phyloP scores from a whole-genome alignment of 2,113 vertebrate genomes.

The Ascaphus truei region DNA sequence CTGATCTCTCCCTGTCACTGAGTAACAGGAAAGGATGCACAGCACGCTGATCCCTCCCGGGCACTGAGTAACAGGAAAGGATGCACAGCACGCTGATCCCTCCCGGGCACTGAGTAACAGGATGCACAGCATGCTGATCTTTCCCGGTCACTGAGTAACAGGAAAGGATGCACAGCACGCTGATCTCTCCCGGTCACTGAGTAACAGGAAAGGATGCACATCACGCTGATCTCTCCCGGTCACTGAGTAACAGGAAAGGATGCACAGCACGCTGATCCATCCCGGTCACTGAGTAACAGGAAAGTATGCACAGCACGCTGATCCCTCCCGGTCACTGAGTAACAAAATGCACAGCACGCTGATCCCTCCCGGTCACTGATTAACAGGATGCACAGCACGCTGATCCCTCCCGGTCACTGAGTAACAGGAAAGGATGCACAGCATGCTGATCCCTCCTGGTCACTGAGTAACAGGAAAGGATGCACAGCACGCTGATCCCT shows the following conservation, averaged over 20 bases:
- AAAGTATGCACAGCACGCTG: too few relatives aligned
- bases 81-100: background rate
- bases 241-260: too few relatives aligned
- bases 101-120: background rate
- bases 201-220: accelerated
- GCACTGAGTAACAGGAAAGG: too few relatives aligned
- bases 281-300: background rate
- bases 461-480: background rate
- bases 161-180: background rate
- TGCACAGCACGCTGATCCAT: background rate
- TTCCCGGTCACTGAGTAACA: too few relatives aligned
- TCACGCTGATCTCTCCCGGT: too few relatives aligned
- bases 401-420: too few relatives aligned
- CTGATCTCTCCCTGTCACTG: background rate
- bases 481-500: too few relatives aligned
- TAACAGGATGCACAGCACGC: too few relatives aligned
- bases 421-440: too few relatives aligned
- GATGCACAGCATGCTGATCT: too few relatives aligned
- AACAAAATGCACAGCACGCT: background rate
- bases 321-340: too few relatives aligned
- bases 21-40: accelerated
- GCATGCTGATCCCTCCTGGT: background rate
- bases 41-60: too few relatives aligned
- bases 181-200: background rate
- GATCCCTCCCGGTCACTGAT: background rate